A percentile compares a stretch with the other conserved stretches of the same genome.
phyloP scores from a whole-genome alignment of 2,797 vertebrate genomes.

The Chaenodraco wilsoni region DNA sequence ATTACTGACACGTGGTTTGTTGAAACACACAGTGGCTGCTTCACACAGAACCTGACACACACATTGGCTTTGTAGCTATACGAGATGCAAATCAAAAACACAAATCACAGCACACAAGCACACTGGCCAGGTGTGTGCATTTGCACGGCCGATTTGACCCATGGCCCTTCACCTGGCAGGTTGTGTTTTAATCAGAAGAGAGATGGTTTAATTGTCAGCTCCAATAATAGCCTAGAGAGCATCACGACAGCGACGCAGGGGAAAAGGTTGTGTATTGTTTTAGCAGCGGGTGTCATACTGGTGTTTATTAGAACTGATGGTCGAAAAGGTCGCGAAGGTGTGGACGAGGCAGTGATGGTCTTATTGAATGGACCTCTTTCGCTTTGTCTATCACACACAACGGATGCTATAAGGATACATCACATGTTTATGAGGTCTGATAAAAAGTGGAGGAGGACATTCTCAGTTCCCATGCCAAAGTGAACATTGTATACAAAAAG shows the following conservation, averaged over 20 bases:
- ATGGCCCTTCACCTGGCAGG: conserved; percentile 40
- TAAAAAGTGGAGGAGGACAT: conserved; percentile 21
- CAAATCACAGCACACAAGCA: conserved; percentile 2
- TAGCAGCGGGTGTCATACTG: conserved; percentile 29
- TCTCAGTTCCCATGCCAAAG: neutral
- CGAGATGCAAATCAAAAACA: neutral
- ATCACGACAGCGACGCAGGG: conserved; percentile 28
- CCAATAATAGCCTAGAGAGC: conserved; percentile 64
- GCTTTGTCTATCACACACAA: conserved; percentile 15
- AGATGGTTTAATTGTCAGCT: conserved; percentile 61
- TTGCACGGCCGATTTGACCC: conserved; percentile 38
- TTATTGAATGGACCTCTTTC: conserved; percentile 34
- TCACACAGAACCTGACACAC: conserved; percentile 18
- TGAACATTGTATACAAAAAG: conserved; percentile 14
- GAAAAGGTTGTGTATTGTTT: conserved; percentile 46
- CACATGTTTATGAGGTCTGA: conserved; percentile 37
- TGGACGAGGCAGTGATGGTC: conserved; percentile 21
- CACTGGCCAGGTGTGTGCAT: neutral
- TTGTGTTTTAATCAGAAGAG: conserved; percentile 62
- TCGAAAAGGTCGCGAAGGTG: conserved; percentile 62
- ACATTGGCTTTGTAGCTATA: conserved; percentile 9
- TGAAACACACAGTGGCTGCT: conserved; percentile 24
- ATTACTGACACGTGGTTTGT: conserved; percentile 60
- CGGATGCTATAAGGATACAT: conserved; percentile 22
- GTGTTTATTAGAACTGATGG: conserved; percentile 58